These are phyloP conservation scores for Lipotes vexillifer DNA, from an alignment of 2,113 vertebrate genomes.

Conservation along the genomic window DNA sequence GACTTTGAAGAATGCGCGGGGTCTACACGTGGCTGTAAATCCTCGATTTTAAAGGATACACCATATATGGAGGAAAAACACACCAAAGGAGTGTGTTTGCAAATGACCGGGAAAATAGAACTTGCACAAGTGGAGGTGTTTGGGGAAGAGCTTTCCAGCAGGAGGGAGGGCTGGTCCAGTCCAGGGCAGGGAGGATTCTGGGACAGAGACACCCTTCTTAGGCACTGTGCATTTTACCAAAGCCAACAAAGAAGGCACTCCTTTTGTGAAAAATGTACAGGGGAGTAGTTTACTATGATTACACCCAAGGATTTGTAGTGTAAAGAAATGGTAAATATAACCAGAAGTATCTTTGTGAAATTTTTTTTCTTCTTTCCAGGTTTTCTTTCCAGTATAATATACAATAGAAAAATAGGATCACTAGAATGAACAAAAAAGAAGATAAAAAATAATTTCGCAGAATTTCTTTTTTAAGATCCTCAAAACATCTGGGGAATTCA, in stretches of 20 bases:
- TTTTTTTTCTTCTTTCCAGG: not conserved
- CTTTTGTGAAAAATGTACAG: not conserved
- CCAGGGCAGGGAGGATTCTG: not conserved
- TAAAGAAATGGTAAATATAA: not conserved
- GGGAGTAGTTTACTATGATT: not conserved
- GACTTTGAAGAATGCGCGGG: not conserved
- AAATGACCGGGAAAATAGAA: not conserved
- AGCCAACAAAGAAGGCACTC: not conserved
- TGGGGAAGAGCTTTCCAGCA: not conserved
- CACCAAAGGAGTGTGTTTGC: not conserved
- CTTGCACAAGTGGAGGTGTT: not conserved
- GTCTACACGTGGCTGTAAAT: not conserved
- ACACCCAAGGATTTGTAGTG: not conserved
- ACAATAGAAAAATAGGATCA: not conserved
- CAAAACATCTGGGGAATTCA: not conserved
- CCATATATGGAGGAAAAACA: not conserved
- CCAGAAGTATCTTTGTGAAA: not conserved
- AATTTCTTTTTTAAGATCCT: not conserved
- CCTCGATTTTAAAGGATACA: not conserved
- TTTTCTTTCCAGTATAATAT: not conserved
- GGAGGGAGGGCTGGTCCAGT: not conserved
- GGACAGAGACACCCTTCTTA: not conserved
- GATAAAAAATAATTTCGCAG: slow-evolving; percentile 27
- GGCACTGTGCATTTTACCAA: not conserved
- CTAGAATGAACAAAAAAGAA: not conserved